These are phyloP conservation scores for Listrodromus nycthemerus DNA, from an alignment of 2,888 invertebrate genomes.

Conservation along the genomic window DNA sequence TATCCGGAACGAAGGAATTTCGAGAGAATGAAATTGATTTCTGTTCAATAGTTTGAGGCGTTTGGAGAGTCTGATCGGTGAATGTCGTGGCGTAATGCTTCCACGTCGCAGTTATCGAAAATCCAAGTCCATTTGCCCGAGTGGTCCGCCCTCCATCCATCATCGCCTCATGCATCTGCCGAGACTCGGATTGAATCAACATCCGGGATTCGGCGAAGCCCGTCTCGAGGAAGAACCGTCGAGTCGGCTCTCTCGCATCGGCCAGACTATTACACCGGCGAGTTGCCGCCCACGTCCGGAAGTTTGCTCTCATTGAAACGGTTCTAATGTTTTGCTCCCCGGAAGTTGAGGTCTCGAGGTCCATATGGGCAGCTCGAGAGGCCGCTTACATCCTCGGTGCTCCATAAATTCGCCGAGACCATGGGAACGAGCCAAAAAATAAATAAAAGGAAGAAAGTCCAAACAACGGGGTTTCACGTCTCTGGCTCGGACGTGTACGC, in stretches of 20 bases:
- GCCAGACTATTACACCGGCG: constrained; percentile 45
- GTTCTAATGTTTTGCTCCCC: constrained; percentile 40
- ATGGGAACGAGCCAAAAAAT: not conserved
- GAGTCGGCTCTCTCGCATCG: not conserved
- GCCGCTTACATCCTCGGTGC: constrained; percentile 14
- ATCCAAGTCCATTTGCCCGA: constrained; percentile 44
- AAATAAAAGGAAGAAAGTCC: constrained; percentile 16
- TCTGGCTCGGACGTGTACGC: not conserved
- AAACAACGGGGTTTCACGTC: constrained; percentile 34
- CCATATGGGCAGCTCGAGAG: constrained; percentile 13
- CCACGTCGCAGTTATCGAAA: not conserved
- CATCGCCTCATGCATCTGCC: constrained; percentile 8
- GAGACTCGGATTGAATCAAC: constrained; percentile 56
- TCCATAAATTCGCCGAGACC: constrained; percentile 41
- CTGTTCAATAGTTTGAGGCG: not conserved
- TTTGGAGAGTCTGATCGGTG: not conserved
- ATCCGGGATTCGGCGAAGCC: constrained; percentile 33
- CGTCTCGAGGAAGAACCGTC: not conserved
- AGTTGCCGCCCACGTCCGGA: not conserved
- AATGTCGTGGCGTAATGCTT: constrained; percentile 16
- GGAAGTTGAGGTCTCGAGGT: not conserved
- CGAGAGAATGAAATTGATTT: not conserved
- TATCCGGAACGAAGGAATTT: not conserved
- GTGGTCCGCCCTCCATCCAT: constrained; percentile 31
- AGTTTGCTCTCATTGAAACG: constrained; percentile 29